Evolutionary conservation across 2,113 vertebrate genomes (phyloP).

Genomic region (Thoracochromis brauschi): DNA sequence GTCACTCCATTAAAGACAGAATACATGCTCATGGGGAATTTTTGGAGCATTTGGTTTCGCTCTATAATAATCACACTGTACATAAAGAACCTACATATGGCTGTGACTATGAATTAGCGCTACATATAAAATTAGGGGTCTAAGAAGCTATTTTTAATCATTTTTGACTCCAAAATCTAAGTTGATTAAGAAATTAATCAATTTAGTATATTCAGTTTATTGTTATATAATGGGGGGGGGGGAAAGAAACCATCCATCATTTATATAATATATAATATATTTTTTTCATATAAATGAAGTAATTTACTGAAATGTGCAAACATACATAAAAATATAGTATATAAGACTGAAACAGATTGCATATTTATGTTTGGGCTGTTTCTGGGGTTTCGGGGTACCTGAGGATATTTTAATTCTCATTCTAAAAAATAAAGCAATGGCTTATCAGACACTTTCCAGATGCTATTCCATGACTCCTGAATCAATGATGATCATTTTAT

Average conservation of each 20-base stretch:
- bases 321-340: background rate
- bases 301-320: background rate
- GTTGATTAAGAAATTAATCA: background rate
- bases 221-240: fast-evolving
- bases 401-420: background rate
- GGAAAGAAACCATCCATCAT: fast-evolving
- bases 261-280: fast-evolving
- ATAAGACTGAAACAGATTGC: background rate
- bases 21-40: background rate
- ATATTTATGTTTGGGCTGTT: background rate
- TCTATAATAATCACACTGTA: background rate
- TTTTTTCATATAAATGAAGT: background rate
- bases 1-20: background rate
- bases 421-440: background rate
- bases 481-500: background rate
- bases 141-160: fast-evolving
- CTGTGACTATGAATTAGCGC: background rate
- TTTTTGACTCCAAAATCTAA: background rate
- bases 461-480: background rate
- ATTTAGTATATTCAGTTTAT: background rate
- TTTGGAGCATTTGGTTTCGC: background rate
- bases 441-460: background rate
- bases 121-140: background rate
- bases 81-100: background rate
- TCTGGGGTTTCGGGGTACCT: background rate